Conservation (phyloP, 92 coral and sea anemone species). For the Siderastrea siderea region DNA sequence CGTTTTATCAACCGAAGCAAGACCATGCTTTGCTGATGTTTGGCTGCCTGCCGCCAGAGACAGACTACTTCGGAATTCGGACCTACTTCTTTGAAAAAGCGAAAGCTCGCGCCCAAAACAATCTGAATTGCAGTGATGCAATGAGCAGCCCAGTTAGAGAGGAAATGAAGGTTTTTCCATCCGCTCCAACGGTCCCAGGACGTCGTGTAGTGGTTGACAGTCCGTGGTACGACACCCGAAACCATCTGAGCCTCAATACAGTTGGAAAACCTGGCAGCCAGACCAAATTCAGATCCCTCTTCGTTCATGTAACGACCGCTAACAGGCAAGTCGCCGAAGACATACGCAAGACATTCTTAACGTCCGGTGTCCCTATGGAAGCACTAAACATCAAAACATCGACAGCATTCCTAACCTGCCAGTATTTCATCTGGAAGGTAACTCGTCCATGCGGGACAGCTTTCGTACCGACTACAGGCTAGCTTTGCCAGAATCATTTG, state of each 20-base stretch:
- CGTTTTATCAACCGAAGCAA: constrained; percentile 31
- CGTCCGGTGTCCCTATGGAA: constrained; percentile 7
- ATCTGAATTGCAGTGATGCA: constrained; percentile 21
- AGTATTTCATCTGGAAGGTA: constrained; percentile 21
- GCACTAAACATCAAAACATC: constrained; percentile 34
- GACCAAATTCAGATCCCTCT: constrained; percentile 45
- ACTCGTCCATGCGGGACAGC: constrained; percentile 30
- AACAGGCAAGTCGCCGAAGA: constrained; percentile 24
- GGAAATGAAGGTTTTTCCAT: constrained; percentile 18
- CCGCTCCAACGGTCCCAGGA: constrained; percentile 36
- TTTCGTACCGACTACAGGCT: constrained; percentile 43
- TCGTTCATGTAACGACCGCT: constrained; percentile 39
- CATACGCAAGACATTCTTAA: constrained; percentile 7
- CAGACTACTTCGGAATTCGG: constrained; percentile 29
- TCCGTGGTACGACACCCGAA: constrained; percentile 36
- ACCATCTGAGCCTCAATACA: constrained; percentile 23
- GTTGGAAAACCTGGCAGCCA: constrained; percentile 24
- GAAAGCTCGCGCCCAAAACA: not conserved
- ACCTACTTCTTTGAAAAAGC: constrained; percentile 34
- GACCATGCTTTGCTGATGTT: constrained; percentile 29
- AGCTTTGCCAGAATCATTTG: constrained; percentile 29
- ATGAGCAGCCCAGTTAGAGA: constrained; percentile 21
- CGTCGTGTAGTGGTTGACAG: constrained; percentile 21
- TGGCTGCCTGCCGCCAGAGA: constrained; percentile 37
- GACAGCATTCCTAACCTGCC: constrained; percentile 41